Evolutionary conservation across 2,797 vertebrate genomes (phyloP).

Genomic region (Cirrhinus molitorella): DNA sequence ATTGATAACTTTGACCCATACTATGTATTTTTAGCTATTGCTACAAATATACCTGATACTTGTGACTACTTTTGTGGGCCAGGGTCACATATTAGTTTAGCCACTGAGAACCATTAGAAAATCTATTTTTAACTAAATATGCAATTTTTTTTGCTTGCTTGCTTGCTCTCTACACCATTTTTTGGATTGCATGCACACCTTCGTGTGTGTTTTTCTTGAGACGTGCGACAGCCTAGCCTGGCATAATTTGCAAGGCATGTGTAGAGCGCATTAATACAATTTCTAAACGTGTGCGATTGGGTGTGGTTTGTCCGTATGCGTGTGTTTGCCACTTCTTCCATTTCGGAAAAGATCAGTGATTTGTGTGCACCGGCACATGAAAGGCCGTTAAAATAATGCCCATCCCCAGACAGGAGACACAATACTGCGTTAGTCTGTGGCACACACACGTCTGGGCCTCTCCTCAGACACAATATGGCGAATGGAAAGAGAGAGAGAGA

Average conservation of each 20-base stretch:
- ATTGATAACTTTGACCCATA: too few species aligned
- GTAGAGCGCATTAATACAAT: not conserved
- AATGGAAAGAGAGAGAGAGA: constrained; percentile 63
- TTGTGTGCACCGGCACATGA: constrained; percentile 75
- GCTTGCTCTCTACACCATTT: not conserved
- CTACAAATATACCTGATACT: too few species aligned
- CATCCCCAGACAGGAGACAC: constrained; percentile 67
- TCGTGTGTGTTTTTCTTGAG: constrained; percentile 5
- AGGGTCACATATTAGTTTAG: not conserved
- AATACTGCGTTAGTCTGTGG: constrained; percentile 67
- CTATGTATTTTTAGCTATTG: too few species aligned
- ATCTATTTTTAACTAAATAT: too few species aligned
- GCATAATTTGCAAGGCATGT: constrained; percentile 3
- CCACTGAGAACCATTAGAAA: not conserved
- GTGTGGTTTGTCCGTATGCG: constrained; percentile 37
- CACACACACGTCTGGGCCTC: constrained; percentile 68
- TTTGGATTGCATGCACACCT: not conserved
- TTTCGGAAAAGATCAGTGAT: constrained; percentile 71
- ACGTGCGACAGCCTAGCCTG: not conserved
- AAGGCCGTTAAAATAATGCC: constrained; percentile 77
- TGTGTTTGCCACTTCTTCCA: constrained; percentile 62
- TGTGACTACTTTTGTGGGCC: too few species aligned
- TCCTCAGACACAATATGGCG: constrained; percentile 81
- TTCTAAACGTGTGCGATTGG: constrained; percentile 27
- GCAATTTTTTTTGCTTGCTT: too few species aligned